These are phyloP conservation scores for Melanostoma scalare DNA, from an alignment of 2,888 invertebrate species.

Conservation along the genomic window DNA sequence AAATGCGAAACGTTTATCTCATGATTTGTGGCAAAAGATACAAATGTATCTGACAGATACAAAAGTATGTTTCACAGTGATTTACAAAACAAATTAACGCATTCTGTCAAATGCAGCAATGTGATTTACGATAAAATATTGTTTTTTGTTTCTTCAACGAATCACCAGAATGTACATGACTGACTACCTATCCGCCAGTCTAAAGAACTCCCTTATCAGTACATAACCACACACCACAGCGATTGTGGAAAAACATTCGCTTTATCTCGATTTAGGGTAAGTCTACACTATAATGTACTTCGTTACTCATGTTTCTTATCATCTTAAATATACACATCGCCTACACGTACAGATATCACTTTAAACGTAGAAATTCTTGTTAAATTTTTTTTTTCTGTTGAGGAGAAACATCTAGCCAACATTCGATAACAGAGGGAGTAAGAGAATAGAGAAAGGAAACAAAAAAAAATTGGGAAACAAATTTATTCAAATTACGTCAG, in stretches of 20 bases:
- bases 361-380: no score
- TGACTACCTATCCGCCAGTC: neutral
- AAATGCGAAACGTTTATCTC: constrained; percentile 59
- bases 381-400: no score
- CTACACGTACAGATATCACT: constrained; percentile 10
- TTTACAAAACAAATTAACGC: constrained; percentile 28
- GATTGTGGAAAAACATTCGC: constrained; percentile 46
- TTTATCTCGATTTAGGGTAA: constrained; percentile 63
- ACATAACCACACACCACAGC: constrained; percentile 40
- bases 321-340: constrained; percentile 11
- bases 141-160: neutral
- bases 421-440: no score
- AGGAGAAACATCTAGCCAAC: no score
- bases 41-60: constrained; percentile 45
- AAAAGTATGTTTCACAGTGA: constrained; percentile 46
- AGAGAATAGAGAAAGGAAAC: no score
- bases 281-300: constrained; percentile 37
- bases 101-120: constrained; percentile 33
- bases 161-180: neutral
- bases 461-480: constrained; percentile 25
- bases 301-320: constrained; percentile 36
- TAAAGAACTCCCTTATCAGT: constrained; percentile 50
- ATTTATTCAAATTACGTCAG: constrained; percentile 70
- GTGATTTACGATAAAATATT: constrained; percentile 31
- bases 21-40: constrained; percentile 58